These are phyloP conservation scores for Rhodinocichla rosea DNA, from an alignment of 2,113 vertebrate genomes.

Conservation along the genomic window DNA sequence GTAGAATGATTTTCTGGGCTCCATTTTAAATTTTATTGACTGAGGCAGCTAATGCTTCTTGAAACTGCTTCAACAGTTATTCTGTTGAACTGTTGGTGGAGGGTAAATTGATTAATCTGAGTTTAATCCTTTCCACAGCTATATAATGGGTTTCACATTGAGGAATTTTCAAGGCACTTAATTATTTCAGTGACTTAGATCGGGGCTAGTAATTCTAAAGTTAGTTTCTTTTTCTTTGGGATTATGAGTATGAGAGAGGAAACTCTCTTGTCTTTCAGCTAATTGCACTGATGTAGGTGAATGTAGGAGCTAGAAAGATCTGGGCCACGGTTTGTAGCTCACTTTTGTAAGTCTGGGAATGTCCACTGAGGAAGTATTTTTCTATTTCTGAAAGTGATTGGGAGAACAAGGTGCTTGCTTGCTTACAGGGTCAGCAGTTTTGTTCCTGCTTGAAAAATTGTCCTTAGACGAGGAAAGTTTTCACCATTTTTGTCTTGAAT, in stretches of 20 bases:
- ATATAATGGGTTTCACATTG: not conserved
- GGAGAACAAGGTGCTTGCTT: slow-evolving; percentile 44
- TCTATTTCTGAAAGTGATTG: not conserved
- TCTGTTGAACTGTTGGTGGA: not conserved
- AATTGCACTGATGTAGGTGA: not conserved
- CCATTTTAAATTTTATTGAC: not conserved
- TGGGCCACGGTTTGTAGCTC: not conserved
- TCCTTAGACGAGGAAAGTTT: slow-evolving; percentile 41
- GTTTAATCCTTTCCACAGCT: not conserved
- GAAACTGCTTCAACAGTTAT: not conserved
- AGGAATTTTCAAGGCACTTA: not conserved
- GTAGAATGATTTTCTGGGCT: not conserved
- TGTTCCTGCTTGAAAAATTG: slow-evolving; percentile 42
- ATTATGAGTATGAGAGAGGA: not conserved
- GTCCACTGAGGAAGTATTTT: not conserved
- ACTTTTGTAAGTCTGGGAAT: not conserved
- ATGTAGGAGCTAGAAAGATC: not conserved
- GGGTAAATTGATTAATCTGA: not conserved
- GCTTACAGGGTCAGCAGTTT: slow-evolving; percentile 34
- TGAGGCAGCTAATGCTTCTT: not conserved
- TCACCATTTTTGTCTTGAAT: slow-evolving; percentile 62
- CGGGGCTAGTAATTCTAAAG: not conserved
- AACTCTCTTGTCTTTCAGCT: not conserved
- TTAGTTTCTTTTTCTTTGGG: not conserved
- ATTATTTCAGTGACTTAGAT: not conserved